Evolutionary conservation across 1,140 invertebrate species (phyloP), one percentile per base, ranked within the genome.

Genomic region (Tetramorium parvispinum): DNA sequence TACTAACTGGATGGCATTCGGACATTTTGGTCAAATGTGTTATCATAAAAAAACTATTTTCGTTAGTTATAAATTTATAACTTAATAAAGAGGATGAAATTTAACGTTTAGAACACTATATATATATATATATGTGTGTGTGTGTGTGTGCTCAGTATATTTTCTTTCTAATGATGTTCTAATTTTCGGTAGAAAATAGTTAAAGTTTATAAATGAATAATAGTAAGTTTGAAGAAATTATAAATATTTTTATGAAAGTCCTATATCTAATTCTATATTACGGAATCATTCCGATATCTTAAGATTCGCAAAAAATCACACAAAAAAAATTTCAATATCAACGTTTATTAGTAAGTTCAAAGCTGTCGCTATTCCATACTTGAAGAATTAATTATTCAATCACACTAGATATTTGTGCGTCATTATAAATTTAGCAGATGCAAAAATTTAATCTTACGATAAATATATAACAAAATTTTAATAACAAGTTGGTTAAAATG

Each of bases 401-500:
- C 3, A 32, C 5, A 32, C 0, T 13, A 18, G 21, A 53, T 73
- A 73, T 76, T 37, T 2, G 10, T 46, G 13, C 8, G 2, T n/a
- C 8, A 71, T 55, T 51, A 43, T 27, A 61, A 11, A 61, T 61
- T 61, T 43, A 43, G 13, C 7, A 57, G 3, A 40, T 61, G 21
- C 40, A 43, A 61, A 76, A 71, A 76, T 76, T 13, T 63, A 46
- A 51, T 73, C 4, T 77, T n/a, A 32, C 10, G 13, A 21, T 24
- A 24, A 63, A n/a, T 63, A 37, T 13, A 24, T 46, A 40, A 37
- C 32, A n/a, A 79, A 13, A 46, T 78, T 49, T 10, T 40, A 51
- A 27, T 18, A 27, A 81, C 3, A 32, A 32, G 32, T 32, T 32
- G 27, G 16, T 37, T 66, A 40, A 55, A 68, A 68, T 27, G n/a